phyloP scores from a whole-genome alignment of 2,113 vertebrate species.

The Entelurus aequoreus region DNA sequence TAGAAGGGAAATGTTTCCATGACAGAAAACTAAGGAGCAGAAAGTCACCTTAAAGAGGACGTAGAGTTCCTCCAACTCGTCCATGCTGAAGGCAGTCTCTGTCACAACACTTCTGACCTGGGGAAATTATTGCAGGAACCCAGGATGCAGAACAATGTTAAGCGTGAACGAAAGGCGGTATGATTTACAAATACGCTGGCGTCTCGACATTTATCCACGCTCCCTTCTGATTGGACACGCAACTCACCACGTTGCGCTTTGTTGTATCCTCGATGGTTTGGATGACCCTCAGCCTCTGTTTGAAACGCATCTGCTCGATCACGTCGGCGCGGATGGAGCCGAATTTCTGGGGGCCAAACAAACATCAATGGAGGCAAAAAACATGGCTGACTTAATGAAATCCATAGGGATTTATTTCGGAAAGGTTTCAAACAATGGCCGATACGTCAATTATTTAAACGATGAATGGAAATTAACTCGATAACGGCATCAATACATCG shows the following conservation, averaged over 20 bases:
- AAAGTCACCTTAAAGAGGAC: conserved; percentile 91
- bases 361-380: neutral
- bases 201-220: conserved; percentile 1
- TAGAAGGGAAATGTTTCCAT: neutral
- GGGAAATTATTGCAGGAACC: conserved; percentile 11
- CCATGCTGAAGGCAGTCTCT: conserved; percentile 89
- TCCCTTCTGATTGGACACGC: conserved; percentile 3
- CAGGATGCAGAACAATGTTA: neutral
- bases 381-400: neutral
- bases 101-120: conserved; percentile 95
- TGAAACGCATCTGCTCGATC: conserved; percentile 98
- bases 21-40: neutral
- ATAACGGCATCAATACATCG: no score
- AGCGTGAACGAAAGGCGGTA: conserved; percentile 1
- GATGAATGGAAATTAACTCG: no score
- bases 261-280: conserved; percentile 96
- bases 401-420: no score
- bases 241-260: conserved; percentile 91
- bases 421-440: no score
- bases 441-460: no score
- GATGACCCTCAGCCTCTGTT: conserved; percentile 94
- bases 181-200: neutral
- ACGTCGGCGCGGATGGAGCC: conserved; percentile 91
- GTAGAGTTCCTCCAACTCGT: conserved; percentile 92
- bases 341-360: conserved; percentile 81